Base-by-base conservation (phyloP, 2,888 invertebrate species). In the Hylaea fasciaria region DNA sequence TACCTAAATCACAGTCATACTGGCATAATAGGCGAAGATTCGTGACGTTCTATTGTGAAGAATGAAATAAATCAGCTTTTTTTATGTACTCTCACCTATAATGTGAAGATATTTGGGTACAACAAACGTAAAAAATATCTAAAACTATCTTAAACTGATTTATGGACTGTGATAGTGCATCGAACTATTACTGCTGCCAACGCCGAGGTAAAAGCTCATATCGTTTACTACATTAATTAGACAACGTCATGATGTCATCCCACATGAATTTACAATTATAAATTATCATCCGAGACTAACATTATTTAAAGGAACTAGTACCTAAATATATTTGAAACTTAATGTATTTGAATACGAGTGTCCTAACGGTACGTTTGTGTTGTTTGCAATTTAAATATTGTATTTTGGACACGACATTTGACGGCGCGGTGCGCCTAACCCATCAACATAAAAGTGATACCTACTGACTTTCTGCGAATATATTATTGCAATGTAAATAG, bases 391-490 rank as follows among this genome's bases (percentile, higher is more conserved):
- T 55, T 50, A 50, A 60, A 60, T 60, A 60, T 40, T 44, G 16
- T 32, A 51, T 47, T 45, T 40, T 40, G 28, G 22, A 22, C n/a
- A 39, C 13, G 22, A 50, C 51, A 11, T 60, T 55, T 60, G 50
- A 51, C 50, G 46, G 54, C 54, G 54, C 40, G 59, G 60, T 50
- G 60, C 47, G 61, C 47, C 51, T n/a, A 17, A 11, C 46, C 44
- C 17, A 56, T 22, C 45, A 43, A 35, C 11, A 12, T 12, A 17
- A 13, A 41, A 10, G 56, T 51, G 55, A 51, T 61, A 47, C n/a
- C n/a, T n/a, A n/a, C 39, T 47, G 39, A 51, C 61, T 61, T 61
- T 61, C 61, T 48, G 46, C 35, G 55, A 55, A 61, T 56, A 50
- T 47, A 48, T 61, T 50, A 56, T 32, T 56, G 43, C 37, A 47